Percentiles rank a stretch among this genome's conserved stretches.
These are phyloP conservation scores for Meles meles DNA, from an alignment of 2,113 vertebrate species.

Conservation along the genomic window DNA sequence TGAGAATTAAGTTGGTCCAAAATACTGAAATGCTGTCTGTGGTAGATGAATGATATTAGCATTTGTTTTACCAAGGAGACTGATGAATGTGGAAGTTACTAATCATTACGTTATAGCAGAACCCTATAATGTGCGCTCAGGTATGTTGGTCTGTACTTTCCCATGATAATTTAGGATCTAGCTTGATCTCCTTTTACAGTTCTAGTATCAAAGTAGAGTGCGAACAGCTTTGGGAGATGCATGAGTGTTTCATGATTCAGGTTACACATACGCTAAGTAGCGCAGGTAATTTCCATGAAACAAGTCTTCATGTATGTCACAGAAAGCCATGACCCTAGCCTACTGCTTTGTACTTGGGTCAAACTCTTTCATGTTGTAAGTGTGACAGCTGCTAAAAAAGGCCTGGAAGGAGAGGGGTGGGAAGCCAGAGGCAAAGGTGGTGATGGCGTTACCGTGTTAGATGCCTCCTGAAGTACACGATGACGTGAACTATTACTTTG, in stretches of 20 bases:
- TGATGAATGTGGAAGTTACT: background rate
- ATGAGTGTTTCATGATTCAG: background rate
- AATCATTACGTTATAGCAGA: background rate
- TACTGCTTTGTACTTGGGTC: background rate
- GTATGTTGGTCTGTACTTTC: background rate
- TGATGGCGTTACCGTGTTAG: no score
- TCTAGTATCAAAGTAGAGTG: background rate
- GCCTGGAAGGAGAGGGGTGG: background rate
- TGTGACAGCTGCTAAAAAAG: background rate
- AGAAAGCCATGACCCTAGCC: background rate
- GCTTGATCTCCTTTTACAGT: background rate
- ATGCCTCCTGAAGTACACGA: background rate
- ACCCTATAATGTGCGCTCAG: fast-evolving
- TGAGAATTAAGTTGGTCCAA: background rate
- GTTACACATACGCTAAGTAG: background rate
- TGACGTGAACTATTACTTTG: constrained; percentile 33
- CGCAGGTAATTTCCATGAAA: background rate
- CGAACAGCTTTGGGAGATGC: background rate
- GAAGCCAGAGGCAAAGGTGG: background rate
- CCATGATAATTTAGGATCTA: background rate
- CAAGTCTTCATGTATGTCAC: background rate
- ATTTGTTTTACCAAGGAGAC: background rate
- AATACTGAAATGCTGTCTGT: background rate
- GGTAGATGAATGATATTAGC: background rate
- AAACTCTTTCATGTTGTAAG: background rate